Percentiles rank a stretch among this genome's conserved stretches.
phyloP scores from a whole-genome alignment of 1,140 invertebrate species.

The Drosophila suzukii region DNA sequence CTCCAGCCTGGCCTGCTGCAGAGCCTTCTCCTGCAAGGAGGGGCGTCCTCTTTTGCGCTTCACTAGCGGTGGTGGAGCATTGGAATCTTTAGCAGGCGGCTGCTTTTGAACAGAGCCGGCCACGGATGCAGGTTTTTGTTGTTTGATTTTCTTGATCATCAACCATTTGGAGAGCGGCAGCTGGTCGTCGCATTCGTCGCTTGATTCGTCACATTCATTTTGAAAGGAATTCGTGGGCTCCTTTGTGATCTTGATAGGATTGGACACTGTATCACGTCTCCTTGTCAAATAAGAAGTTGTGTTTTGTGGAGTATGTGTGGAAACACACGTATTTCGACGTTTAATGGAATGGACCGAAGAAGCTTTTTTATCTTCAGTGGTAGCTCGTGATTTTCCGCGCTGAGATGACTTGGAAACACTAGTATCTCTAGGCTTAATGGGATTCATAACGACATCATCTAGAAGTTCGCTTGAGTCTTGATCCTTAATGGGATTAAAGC shows the following conservation, averaged over 20 bases:
- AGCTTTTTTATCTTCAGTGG: not conserved
- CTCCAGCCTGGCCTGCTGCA: not conserved
- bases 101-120: not conserved
- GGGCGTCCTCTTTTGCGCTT: slow-evolving; percentile 31
- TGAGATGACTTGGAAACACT: not conserved
- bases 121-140: not conserved
- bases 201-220: not conserved
- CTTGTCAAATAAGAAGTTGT: not conserved
- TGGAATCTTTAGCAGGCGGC: not conserved
- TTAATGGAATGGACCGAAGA: not conserved
- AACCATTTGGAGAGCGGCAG: not conserved
- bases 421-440: too few relatives aligned
- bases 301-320: not conserved
- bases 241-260: not conserved
- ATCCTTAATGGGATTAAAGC: not conserved
- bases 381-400: not conserved
- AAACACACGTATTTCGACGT: not conserved
- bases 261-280: not conserved
- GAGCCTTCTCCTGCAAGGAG: not conserved
- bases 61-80: not conserved
- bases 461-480: not conserved
- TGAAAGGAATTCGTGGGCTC: not conserved
- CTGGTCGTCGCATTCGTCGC: slow-evolving; percentile 7
- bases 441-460: not conserved
- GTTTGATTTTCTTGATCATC: not conserved